phyloP scores from a whole-genome alignment of 2,797 vertebrate genomes.

The Crocidura indochinensis region DNA sequence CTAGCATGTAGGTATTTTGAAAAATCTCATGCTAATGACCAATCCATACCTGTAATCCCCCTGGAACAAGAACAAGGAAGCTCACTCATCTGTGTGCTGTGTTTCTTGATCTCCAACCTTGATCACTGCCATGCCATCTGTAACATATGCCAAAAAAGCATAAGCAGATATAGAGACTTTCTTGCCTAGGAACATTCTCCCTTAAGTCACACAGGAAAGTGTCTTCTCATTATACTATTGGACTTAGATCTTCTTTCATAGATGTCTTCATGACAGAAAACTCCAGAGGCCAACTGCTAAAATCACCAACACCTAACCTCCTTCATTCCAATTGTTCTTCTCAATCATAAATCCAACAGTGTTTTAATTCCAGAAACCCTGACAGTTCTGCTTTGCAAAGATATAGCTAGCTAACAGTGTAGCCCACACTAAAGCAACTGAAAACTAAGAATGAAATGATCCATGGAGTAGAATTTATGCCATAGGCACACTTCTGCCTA shows the following conservation, averaged over 20 bases:
- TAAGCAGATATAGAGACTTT: constrained; percentile 77
- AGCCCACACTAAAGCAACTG: neutral
- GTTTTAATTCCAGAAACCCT: constrained; percentile 33
- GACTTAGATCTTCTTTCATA: constrained; percentile 12
- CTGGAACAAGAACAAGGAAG: constrained; percentile 80
- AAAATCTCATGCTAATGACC: constrained; percentile 71
- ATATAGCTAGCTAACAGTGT: neutral
- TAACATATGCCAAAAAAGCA: constrained; percentile 80
- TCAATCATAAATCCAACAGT: constrained; percentile 40
- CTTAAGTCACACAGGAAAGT: constrained; percentile 15
- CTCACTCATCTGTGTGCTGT: constrained; percentile 76
- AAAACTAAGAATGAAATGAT: constrained; percentile 22
- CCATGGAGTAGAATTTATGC: neutral
- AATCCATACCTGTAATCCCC: constrained; percentile 69
- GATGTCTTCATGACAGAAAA: constrained; percentile 13
- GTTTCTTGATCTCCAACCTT: constrained; percentile 76
- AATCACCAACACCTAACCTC: constrained; percentile 2
- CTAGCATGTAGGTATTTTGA: constrained; percentile 47
- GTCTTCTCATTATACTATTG: neutral
- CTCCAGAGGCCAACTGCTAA: constrained; percentile 38
- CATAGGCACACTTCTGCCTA: neutral
- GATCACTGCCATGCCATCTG: constrained; percentile 77
- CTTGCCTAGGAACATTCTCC: constrained; percentile 70
- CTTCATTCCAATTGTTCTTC: neutral
- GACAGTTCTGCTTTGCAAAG: constrained; percentile 38